Conservation (phyloP, 2,797 vertebrate genomes). For the Gobio occitaniae region DNA sequence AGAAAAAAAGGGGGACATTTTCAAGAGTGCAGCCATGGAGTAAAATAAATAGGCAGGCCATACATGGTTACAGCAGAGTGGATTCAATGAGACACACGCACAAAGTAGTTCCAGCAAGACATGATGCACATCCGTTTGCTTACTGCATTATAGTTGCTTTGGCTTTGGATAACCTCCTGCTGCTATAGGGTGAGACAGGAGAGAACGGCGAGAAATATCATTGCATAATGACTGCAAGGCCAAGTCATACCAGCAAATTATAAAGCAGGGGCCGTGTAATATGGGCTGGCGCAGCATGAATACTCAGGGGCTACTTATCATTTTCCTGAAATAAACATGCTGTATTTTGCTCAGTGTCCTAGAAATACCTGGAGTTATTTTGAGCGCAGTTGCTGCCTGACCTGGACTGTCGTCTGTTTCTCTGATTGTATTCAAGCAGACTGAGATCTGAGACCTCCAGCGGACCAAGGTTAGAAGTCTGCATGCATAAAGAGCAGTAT, state of each 20-base stretch:
- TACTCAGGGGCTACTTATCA: background rate
- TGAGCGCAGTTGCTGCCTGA: constrained; percentile 39
- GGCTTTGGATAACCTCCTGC: constrained; percentile 35
- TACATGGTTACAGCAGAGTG: background rate
- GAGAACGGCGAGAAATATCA: constrained; percentile 36
- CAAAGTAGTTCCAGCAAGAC: background rate
- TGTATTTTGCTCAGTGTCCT: constrained; percentile 42
- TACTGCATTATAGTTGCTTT: constrained; percentile 38
- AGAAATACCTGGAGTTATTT: constrained; percentile 46
- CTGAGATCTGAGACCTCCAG: constrained; percentile 38
- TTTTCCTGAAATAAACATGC: constrained; percentile 50
- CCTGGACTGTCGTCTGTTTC: constrained; percentile 9
- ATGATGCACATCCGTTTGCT: constrained; percentile 8
- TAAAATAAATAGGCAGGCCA: background rate
- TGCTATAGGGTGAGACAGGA: constrained; percentile 25
- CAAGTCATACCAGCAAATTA: constrained; percentile 48
- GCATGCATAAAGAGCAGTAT: background rate
- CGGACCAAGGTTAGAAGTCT: constrained; percentile 10
- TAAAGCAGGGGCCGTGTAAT: constrained; percentile 44
- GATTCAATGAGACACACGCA: background rate
- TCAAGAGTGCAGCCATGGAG: background rate
- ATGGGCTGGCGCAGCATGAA: constrained; percentile 19
- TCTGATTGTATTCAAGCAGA: background rate
- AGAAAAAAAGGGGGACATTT: background rate
- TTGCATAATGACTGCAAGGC: constrained; percentile 40